Base-by-base conservation (phyloP, 1,140 invertebrate species). In the Neodiprion virginianus region DNA sequence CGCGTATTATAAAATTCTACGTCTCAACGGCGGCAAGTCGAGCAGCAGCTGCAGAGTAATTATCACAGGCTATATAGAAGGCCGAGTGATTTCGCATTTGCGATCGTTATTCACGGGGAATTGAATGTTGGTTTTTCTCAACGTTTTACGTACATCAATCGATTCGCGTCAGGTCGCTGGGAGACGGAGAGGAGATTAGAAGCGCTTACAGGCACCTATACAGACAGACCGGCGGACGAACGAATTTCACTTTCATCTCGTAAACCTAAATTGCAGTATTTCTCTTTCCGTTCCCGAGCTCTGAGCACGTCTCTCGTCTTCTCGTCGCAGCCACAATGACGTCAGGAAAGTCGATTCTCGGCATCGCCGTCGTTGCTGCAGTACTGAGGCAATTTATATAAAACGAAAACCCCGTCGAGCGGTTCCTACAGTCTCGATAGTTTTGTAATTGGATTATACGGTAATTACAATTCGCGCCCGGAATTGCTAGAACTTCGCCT, bases 231-330 rank as follows among this genome's bases (percentile, higher is more conserved):
- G 7, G 7, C 53, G n/a, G 53, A 61, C 11, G 53, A 61, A 61
- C 53, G 75, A 83, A 77, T 82, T 84, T 83, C 81, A 80, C 82
- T 84, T 84, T 84, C 79, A 73, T 76, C 79, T 82, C 82, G 81
- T 83, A 80, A 83, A 83, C 77, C 73, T 75, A 74, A 80, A 78
- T 77, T 61, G n/a, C 53, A 61, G 11, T 61, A 69, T 11, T 14
- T 69, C 8, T 69, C 23, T 23, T 23, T 69, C 12, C 5, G 10
- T 9, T 69, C 40, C 21, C 67, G 28, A 40, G 28, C 5, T 1
- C 2, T 7, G 12, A 14, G 61, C 17, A 17, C 17, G 12, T 65
- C 61, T 14, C 61, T 14, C 61, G 61, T 14, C 61, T 14, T 65
- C 12, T 65, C 12, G 17, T 65, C 61, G 61, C 61, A 65, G 61